Percentiles rank a stretch among this genome's conserved stretches.
Conservation (phyloP, 2,113 vertebrate species). For the Poeciliopsis occidentalis region DNA sequence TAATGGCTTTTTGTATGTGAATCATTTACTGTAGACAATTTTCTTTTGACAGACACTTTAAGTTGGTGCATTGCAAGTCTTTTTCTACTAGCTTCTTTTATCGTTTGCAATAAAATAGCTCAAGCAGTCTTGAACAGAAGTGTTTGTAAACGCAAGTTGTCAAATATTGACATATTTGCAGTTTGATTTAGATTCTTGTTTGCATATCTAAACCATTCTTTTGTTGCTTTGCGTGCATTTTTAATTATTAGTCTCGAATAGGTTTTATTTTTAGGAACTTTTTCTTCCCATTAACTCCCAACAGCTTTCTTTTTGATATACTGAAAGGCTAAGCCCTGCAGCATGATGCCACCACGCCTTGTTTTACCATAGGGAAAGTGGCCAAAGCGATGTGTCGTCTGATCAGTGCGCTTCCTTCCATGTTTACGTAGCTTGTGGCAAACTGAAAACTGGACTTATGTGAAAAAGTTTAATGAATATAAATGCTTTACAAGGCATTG, state of each 20-base stretch:
- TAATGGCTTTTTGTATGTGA: neutral
- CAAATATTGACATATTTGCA: neutral
- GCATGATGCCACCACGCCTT: neutral
- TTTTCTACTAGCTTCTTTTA: neutral
- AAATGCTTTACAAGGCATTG: neutral
- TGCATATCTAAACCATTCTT: neutral
- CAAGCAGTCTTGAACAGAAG: neutral
- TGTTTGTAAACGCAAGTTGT: neutral
- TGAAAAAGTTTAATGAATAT: neutral
- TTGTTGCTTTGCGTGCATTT: neutral
- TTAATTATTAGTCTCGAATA: neutral
- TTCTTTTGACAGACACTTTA: neutral
- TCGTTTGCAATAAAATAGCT: neutral
- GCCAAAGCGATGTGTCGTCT: neutral
- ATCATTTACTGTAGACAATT: too few relatives aligned
- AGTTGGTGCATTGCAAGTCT: neutral
- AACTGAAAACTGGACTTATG: neutral
- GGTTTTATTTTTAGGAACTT: neutral
- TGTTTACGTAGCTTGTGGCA: neutral
- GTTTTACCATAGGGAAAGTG: neutral
- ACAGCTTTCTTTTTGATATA: neutral
- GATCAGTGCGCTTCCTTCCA: neutral
- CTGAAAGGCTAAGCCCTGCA: neutral
- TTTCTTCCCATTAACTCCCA: neutral
- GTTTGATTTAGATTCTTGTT: neutral